A percentile compares a stretch with the other conserved stretches of the same genome.
These are phyloP conservation scores for Megalops cyprinoides DNA, from an alignment of 2,797 vertebrate species.

Conservation along the genomic window DNA sequence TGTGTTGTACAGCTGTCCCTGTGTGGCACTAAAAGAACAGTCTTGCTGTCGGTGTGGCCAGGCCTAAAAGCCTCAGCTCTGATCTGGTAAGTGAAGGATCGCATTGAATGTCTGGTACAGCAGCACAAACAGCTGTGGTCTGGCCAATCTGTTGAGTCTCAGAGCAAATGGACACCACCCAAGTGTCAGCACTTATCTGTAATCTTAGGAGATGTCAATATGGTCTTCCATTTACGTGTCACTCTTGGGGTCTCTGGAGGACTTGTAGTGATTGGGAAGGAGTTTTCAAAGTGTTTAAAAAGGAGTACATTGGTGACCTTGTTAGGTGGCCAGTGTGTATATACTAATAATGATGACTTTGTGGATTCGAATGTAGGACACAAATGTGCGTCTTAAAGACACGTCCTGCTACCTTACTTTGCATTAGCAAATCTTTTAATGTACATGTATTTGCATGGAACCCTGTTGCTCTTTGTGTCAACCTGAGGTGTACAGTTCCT, in stretches of 20 bases:
- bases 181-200: slow-evolving; percentile 53
- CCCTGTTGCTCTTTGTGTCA: background rate
- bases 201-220: slow-evolving; percentile 49
- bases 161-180: slow-evolving; percentile 40
- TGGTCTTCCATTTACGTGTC: slow-evolving; percentile 39
- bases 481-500: slow-evolving; percentile 6
- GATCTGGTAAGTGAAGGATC: slow-evolving; percentile 40
- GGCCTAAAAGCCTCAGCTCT: background rate
- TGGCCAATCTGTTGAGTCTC: slow-evolving; percentile 35
- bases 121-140: slow-evolving; percentile 41
- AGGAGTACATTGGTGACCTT: slow-evolving; percentile 9
- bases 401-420: background rate
- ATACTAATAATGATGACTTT: background rate
- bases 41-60: background rate
- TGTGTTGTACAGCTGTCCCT: slow-evolving; percentile 4
- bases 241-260: slow-evolving; percentile 21
- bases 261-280: background rate
- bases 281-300: background rate
- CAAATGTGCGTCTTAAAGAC: background rate
- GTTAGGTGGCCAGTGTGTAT: slow-evolving; percentile 2
- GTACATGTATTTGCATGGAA: background rate
- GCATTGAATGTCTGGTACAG: slow-evolving; percentile 41
- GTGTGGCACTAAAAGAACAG: slow-evolving; percentile 5
- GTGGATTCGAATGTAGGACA: background rate
- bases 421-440: no score